A percentile compares a stretch with the other conserved stretches of the same genome.
phyloP scores from a whole-genome alignment of 1,140 invertebrate species.

The Drosophila sturtevanti region DNA sequence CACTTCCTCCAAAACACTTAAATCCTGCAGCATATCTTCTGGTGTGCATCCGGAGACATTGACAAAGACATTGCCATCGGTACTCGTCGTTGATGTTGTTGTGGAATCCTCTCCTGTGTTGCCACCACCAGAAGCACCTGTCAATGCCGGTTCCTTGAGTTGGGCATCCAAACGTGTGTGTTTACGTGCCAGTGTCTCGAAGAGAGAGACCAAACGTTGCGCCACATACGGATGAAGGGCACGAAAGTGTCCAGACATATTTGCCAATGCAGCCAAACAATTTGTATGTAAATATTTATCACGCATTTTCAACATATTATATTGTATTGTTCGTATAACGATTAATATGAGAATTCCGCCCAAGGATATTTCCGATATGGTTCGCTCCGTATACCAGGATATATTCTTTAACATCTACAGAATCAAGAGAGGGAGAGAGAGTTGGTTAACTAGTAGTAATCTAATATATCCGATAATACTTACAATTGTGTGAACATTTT shows the following conservation, averaged over 20 bases:
- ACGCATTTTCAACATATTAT: slow-evolving; percentile 98
- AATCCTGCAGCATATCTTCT: slow-evolving; percentile 89
- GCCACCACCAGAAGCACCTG: too few species aligned
- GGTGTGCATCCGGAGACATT: slow-evolving; percentile 72
- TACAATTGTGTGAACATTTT: slow-evolving; percentile 96
- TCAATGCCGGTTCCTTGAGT: slow-evolving; percentile 69
- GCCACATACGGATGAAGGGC: slow-evolving; percentile 97
- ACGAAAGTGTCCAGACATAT: slow-evolving; percentile 98
- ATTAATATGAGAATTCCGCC: slow-evolving; percentile 98
- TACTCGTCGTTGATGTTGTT: not conserved
- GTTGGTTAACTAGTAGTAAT: not conserved
- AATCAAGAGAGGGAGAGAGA: not conserved
- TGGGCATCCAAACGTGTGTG: slow-evolving; percentile 86
- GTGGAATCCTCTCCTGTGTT: slow-evolving; percentile 42
- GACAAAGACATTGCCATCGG: slow-evolving; percentile 48
- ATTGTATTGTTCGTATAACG: slow-evolving; percentile 97
- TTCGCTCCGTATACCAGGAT: slow-evolving; percentile 95
- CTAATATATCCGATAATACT: slow-evolving; percentile 82
- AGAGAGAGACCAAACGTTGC: slow-evolving; percentile 94
- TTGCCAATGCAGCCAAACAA: slow-evolving; percentile 98
- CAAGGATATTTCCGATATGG: slow-evolving; percentile 94
- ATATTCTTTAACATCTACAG: slow-evolving; percentile 92
- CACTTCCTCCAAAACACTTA: slow-evolving; percentile 98
- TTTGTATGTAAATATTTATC: slow-evolving; percentile 98
- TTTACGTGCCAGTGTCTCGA: slow-evolving; percentile 93